Base-by-base conservation (phyloP, 2,888 invertebrate species). In the Lochmaea crataegi region DNA sequence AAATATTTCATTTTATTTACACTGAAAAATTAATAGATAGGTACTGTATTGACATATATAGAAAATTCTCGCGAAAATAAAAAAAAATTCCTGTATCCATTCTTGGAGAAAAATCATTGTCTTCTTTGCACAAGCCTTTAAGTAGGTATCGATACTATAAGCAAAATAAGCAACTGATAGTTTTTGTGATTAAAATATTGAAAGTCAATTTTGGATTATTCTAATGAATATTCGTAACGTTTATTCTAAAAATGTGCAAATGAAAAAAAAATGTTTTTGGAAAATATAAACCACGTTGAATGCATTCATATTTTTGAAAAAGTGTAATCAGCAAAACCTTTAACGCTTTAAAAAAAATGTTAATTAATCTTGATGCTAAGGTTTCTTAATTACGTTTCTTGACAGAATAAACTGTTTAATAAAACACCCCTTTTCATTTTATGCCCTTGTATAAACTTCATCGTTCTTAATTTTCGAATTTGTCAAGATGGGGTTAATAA, bases 401-500 rank as follows among this genome's bases (percentile, higher is more conserved):
- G 22, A 57, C 57, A 57, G 22, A 57, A 57, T 26, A 63, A 63
- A 64, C 32, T 22, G 53, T 51, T 65, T 63, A 69, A 60, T 69
- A 69, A 60, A 48, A 65, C 45, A 57, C 22, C 65, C 61, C 58
- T 51, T 41, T 65, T 68, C 64, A 69, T 68, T 65, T 65, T 68
- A 42, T 48, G 12, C 65, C 65, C 64, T 63, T 69, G 70, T 70
- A 64, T 9, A 14, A 57, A 41, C 16, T 65, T 57, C 64, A 56
- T 63, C 64, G 63, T 56, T 69, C 41, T 53, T 64, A 70, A 65
- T 73, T 69, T 61, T 64, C 73, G 61, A 69, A 69, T 73, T 73
- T 73, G 73, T 73, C 73, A 69, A 60, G 65, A 69, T 53, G 69
- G 69, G 73, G 65, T 73, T 73, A 69, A 73, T 73, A 73, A 64